Evolutionary conservation across 2,113 vertebrate species (phyloP), one percentile per base, ranked within the genome.

Genomic region (Aphelocoma coerulescens): DNA sequence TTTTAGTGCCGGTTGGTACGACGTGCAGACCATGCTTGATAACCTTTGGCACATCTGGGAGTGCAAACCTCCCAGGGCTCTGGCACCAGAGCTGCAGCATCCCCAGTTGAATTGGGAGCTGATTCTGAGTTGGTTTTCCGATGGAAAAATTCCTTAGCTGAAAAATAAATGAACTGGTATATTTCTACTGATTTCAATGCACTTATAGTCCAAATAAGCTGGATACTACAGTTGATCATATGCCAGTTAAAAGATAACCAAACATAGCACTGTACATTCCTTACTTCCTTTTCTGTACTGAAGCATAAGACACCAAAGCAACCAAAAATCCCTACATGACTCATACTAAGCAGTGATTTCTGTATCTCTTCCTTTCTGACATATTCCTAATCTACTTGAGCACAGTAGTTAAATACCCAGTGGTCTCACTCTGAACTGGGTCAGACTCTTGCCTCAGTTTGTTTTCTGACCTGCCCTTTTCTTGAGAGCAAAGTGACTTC

Each of bases 71-170:
- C 65, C 15, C n/a, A 32, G 8, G 10, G 4, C 24, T 69, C 59
- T 69, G 18, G 19, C 41, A 43, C 9, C 30, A 26, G 16, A n/a
- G n/a, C 26, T 61, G 51, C 6, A 41, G 30, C 43, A 48, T 21
- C 49, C 14, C 9, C 39, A 61, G 5, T 0, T 23, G 12, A 78
- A 9, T 0, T 46, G 13, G 48, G 33, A 39, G 19, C 2, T 46
- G 39, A 12, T 37, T 61, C 35, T 17, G 10, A 68, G 9, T 3
- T 81, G 26, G 3, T 37, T 81, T 69, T 48, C 41, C 3, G 2
- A 7, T 6, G 11, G 37, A 35, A 89, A 69, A 74, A 52, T 9
- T 48, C 20, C 33, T 51, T 44, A 17, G 17, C 23, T 57, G 41
- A 49, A 77, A 90, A 83, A 48, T 17, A 20, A 69, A 55, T 41